phyloP scores from a whole-genome alignment of 2,888 invertebrate species.

The Osmoderma eremita region DNA sequence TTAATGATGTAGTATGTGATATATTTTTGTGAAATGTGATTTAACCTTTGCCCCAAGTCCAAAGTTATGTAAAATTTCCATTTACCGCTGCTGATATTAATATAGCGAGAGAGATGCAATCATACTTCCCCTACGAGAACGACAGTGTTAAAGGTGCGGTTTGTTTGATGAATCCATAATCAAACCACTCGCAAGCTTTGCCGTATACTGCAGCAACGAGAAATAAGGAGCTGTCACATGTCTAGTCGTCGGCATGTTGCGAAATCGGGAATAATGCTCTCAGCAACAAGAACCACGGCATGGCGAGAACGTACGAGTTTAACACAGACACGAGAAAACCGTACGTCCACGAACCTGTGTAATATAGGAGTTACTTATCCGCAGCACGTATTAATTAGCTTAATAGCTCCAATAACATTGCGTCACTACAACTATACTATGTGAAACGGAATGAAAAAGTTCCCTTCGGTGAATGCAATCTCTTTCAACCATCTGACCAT shows the following conservation, averaged over 20 bases:
- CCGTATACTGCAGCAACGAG: constrained; percentile 29
- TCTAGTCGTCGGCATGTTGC: constrained; percentile 18
- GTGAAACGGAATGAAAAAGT: background rate
- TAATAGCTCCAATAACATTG: background rate
- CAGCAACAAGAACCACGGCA: constrained; percentile 11
- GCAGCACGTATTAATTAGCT: constrained; percentile 13
- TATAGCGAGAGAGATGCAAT: background rate
- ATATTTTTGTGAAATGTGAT: too few relatives aligned
- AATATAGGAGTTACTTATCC: constrained; percentile 2
- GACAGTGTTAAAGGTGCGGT: constrained; percentile 50
- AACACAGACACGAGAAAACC: background rate
- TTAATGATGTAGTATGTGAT: too few relatives aligned
- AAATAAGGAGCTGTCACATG: constrained; percentile 45
- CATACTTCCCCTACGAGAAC: constrained; percentile 42
- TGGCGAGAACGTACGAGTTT: constrained; percentile 24
- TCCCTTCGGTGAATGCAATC: constrained; percentile 1
- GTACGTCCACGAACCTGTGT: constrained; percentile 5
- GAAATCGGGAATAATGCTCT: background rate
- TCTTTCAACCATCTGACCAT: too few relatives aligned
- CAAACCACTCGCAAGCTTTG: constrained; percentile 44
- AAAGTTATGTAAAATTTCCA: too few relatives aligned
- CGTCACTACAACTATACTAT: background rate
- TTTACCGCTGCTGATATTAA: too few relatives aligned
- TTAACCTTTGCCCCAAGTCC: too few relatives aligned
- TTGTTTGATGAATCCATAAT: constrained; percentile 51